Conservation (phyloP, 2,113 vertebrate species). For the Dolichallabes microphthalmus region DNA sequence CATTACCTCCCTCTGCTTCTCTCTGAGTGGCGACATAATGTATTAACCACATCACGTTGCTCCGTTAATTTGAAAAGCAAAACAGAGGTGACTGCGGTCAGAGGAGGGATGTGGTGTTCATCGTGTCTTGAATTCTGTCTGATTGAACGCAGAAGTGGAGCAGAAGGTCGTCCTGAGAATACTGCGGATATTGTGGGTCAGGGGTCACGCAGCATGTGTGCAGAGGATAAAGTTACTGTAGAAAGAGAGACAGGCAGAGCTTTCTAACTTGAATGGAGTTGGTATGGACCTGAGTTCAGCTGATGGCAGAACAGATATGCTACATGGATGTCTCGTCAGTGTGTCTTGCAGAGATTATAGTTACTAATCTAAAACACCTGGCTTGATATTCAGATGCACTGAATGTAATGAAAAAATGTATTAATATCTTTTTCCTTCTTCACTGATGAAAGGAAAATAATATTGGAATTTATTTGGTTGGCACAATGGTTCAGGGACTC, state of each 20-base stretch:
- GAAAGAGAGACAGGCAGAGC: not conserved
- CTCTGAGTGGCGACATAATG: not conserved
- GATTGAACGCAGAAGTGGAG: slow-evolving; percentile 63
- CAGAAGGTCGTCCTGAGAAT: slow-evolving; percentile 52
- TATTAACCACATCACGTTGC: slow-evolving; percentile 54
- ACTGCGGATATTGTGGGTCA: slow-evolving; percentile 72
- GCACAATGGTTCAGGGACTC: not conserved
- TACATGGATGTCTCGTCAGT: not conserved
- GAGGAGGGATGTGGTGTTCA: slow-evolving; percentile 48
- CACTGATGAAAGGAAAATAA: not conserved
- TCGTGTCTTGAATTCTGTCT: slow-evolving; percentile 59
- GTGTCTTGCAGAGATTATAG: not conserved
- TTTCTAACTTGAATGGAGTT: not conserved
- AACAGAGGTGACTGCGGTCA: slow-evolving; percentile 55
- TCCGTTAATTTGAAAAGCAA: slow-evolving; percentile 54
- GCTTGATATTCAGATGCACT: not conserved
- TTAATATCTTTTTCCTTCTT: not conserved
- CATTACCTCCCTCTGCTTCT: slow-evolving; percentile 9
- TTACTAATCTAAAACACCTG: slow-evolving; percentile 13
- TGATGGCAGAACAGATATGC: not conserved
- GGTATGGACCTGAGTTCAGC: not conserved
- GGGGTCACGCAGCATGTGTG: slow-evolving; percentile 63
- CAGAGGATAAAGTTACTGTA: slow-evolving; percentile 49
- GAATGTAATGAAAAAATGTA: too few species aligned
- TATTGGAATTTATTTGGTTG: not conserved